These are phyloP conservation scores for Hirtodrosophila duncani DNA, from an alignment of 2,888 invertebrate genomes.

Conservation along the genomic window DNA sequence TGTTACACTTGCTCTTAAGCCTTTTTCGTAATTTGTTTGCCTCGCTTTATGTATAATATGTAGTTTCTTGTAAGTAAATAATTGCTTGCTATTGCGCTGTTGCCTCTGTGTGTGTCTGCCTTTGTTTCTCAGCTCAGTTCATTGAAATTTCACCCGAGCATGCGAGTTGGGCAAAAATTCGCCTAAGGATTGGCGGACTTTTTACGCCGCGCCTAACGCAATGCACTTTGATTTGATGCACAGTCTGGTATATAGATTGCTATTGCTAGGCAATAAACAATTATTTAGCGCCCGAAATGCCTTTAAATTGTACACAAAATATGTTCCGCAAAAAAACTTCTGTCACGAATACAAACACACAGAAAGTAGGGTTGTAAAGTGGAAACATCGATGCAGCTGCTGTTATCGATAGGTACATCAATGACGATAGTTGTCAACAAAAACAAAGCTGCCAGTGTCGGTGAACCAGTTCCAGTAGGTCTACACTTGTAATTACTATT, in stretches of 20 bases:
- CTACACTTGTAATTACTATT: too few relatives aligned
- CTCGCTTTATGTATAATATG: slow-evolving; percentile 47
- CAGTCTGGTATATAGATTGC: slow-evolving; percentile 39
- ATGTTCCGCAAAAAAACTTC: slow-evolving; percentile 74
- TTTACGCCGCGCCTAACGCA: slow-evolving; percentile 43
- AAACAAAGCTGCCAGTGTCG: slow-evolving; percentile 10
- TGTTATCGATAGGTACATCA: slow-evolving; percentile 34
- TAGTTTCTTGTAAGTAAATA: slow-evolving; percentile 62
- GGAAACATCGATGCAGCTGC: slow-evolving; percentile 34
- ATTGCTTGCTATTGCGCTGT: slow-evolving; percentile 71
- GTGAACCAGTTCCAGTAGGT: too few relatives aligned
- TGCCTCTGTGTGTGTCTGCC: slow-evolving; percentile 52
- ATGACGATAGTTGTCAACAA: slow-evolving; percentile 13
- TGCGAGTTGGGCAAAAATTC: slow-evolving; percentile 64
- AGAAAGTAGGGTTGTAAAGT: slow-evolving; percentile 37
- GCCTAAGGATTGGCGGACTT: slow-evolving; percentile 53
- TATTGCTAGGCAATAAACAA: slow-evolving; percentile 47
- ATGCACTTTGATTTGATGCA: slow-evolving; percentile 38
- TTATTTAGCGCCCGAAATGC: slow-evolving; percentile 61
- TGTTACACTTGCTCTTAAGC: too few relatives aligned
- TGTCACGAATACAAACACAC: slow-evolving; percentile 76
- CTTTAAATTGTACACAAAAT: slow-evolving; percentile 70
- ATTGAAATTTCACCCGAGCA: slow-evolving; percentile 75
- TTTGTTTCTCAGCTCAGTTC: slow-evolving; percentile 75
- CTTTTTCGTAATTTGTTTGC: slow-evolving; percentile 35